phyloP scores from a whole-genome alignment of 2,797 vertebrate genomes.

The Gila robusta region DNA sequence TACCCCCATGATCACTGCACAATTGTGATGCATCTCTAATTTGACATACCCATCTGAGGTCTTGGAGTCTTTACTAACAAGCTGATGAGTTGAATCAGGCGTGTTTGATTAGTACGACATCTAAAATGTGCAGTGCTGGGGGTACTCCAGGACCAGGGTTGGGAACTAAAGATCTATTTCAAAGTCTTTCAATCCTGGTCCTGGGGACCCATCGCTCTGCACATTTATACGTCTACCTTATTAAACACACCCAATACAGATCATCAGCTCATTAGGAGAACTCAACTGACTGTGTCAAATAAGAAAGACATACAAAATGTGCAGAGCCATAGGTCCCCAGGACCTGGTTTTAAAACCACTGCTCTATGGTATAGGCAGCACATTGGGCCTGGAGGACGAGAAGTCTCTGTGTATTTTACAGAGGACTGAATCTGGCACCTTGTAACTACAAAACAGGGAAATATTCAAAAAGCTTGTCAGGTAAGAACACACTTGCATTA shows the following conservation, averaged over 20 bases:
- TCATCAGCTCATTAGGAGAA: not conserved
- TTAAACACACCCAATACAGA: not conserved
- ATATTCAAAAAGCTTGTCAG: constrained; percentile 57
- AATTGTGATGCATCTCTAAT: not conserved
- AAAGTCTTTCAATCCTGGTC: not conserved
- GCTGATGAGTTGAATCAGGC: not conserved
- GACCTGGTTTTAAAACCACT: not conserved
- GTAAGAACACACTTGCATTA: constrained; percentile 61
- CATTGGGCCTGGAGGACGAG: not conserved
- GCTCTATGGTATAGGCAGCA: not conserved
- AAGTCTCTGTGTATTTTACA: not conserved
- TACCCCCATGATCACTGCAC: not conserved
- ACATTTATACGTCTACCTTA: not conserved
- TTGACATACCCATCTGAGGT: not conserved
- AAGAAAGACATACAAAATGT: not conserved
- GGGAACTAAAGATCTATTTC: not conserved
- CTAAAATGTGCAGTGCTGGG: not conserved
- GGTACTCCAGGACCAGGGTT: not conserved
- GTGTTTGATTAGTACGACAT: not conserved
- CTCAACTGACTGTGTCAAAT: not conserved
- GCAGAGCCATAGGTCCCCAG: not conserved
- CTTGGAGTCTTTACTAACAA: not conserved
- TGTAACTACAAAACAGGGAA: constrained; percentile 55
- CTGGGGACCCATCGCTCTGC: not conserved
- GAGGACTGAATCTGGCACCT: constrained; percentile 66